Evolutionary conservation across 92 coral and sea anemone species (phyloP), one percentile per base, ranked within the genome.

Genomic region (Palythoa heliodiscus): DNA sequence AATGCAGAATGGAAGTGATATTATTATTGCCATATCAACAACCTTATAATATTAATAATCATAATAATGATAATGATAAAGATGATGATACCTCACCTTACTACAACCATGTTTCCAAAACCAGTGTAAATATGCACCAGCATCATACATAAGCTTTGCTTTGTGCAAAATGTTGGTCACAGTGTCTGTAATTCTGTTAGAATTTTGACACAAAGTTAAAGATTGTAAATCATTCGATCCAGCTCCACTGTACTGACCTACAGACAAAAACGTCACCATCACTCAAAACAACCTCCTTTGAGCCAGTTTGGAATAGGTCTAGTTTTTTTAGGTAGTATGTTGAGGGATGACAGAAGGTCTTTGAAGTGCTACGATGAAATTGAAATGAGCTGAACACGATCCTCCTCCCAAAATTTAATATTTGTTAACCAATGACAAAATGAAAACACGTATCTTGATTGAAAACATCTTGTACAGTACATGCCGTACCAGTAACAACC

Each of bases 111-210:
- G 98, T 70, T 90, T 94, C 88, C 92, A 89, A 64, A 90, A 94
- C 98, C 98, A 94, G 82, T 94, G 98, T 53, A 94, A 81, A 77
- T 94, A 94, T 23, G 98, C 98, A 2, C 98, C 98, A 4, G 95
- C 95, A 47, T 88, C 89, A 77, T 85, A 92, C 98, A 94, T 94
- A 0, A 93, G 52, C 60, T 88, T 92, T 71, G 98, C 92, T 68
- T 90, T 94, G 12, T 17, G 22, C 77, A 85, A 78, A 8, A 90
- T 86, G 20, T 88, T 87, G 24, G 87, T 90, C 35, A 94, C 69
- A 16, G 92, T 88, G 79, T 89, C 93, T 3, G 87, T 87, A 71
- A 90, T 84, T 55, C 91, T 92, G 73, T 88, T 93, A 8, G 98
- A 93, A 91, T 93, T 93, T 48, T 86, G 82, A 69, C 98, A 92